These are phyloP conservation scores for Lepidocyrtoides sp. DNA, from an alignment of 2,888 invertebrate genomes.

Conservation along the genomic window DNA sequence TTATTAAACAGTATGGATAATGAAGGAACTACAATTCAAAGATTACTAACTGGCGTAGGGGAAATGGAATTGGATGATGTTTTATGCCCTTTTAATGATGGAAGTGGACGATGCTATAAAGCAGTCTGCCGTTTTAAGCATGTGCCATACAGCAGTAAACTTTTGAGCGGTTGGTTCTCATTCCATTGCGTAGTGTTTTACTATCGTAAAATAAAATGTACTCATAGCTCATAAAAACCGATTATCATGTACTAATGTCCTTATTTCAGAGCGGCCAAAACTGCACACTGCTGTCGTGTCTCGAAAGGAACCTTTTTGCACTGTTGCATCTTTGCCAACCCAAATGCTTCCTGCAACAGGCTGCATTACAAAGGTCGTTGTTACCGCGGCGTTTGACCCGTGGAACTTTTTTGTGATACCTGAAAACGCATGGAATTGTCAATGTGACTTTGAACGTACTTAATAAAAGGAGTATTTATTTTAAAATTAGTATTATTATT, in stretches of 20 bases:
- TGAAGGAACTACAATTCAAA: neutral
- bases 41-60: conserved; percentile 22
- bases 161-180: conserved; percentile 22
- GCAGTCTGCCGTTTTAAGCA: conserved; percentile 50
- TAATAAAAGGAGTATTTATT: no score
- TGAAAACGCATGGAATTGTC: conserved; percentile 71
- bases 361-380: conserved; percentile 53
- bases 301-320: neutral
- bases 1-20: conserved; percentile 2
- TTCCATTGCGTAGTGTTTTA: no score
- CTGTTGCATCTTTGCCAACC: conserved; percentile 33
- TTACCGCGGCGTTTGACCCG: conserved; percentile 58
- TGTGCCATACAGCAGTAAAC: conserved; percentile 35
- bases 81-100: conserved; percentile 61
- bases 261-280: conserved; percentile 65
- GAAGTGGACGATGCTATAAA: conserved; percentile 52
- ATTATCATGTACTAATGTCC: no score
- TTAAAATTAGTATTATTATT: no score
- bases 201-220: no score
- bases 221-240: no score
- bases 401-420: conserved; percentile 74
- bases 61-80: neutral
- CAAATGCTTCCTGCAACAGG: conserved; percentile 66
- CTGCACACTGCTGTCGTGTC: neutral
- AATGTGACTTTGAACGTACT: no score